These are phyloP conservation scores for Gortyna flavago DNA, from an alignment of 2,888 invertebrate species.

Conservation along the genomic window DNA sequence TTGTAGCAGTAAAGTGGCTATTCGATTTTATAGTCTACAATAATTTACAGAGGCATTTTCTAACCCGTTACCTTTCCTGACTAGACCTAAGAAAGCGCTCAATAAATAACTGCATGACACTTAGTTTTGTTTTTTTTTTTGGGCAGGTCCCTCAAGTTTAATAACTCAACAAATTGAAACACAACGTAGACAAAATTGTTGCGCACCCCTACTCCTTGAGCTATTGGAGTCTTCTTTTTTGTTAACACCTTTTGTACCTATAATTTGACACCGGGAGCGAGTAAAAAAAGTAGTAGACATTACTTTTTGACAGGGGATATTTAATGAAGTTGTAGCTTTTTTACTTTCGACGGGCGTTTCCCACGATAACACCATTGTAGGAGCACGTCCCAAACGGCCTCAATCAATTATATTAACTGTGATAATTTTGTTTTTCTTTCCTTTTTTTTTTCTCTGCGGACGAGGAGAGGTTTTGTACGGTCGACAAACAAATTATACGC, in stretches of 20 bases:
- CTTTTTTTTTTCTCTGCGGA: slow-evolving; percentile 71
- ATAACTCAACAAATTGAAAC: slow-evolving; percentile 26
- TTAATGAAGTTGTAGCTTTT: slow-evolving; percentile 88
- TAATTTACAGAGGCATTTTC: slow-evolving; percentile 7
- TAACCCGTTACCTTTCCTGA: not conserved
- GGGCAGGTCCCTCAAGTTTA: not conserved
- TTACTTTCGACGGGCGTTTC: slow-evolving; percentile 78
- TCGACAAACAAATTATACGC: slow-evolving; percentile 86
- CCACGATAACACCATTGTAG: slow-evolving; percentile 85
- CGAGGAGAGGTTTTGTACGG: slow-evolving; percentile 75
- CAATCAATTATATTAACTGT: slow-evolving; percentile 90
- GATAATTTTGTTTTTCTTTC: slow-evolving; percentile 82
- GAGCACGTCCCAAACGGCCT: slow-evolving; percentile 86
- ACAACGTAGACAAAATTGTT: slow-evolving; percentile 80
- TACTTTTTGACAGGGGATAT: slow-evolving; percentile 89
- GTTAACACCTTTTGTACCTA: slow-evolving; percentile 90
- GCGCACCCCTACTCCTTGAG: slow-evolving; percentile 76
- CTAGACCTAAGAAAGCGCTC: not conserved
- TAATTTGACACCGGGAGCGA: slow-evolving; percentile 89
- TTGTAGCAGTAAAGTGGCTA: slow-evolving; percentile 1
- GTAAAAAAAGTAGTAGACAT: slow-evolving; percentile 88
- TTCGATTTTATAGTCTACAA: not conserved
- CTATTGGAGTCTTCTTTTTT: slow-evolving; percentile 84
- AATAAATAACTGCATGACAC: not conserved
- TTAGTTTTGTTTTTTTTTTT: not conserved